phyloP scores from a whole-genome alignment of 2,113 vertebrate species.

The Pollimyrus isidori region DNA sequence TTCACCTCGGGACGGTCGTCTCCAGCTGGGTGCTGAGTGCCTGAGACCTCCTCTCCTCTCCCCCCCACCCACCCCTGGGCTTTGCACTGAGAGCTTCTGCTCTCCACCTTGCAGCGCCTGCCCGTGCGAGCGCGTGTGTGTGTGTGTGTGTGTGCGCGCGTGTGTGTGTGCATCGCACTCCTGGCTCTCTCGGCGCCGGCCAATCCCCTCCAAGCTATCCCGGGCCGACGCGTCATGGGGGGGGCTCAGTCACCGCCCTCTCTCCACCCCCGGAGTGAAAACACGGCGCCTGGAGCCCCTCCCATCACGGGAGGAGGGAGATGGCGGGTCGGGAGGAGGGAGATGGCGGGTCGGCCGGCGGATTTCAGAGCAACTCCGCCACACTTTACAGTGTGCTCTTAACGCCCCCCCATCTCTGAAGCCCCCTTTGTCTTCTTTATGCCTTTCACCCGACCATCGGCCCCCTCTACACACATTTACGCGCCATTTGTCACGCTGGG shows the following conservation, averaged over 20 bases:
- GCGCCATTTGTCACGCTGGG: not conserved
- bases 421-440: not conserved
- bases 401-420: not conserved
- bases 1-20: conserved; percentile 26
- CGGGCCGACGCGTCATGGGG: not conserved
- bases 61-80: conserved; percentile 40
- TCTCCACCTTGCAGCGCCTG: conserved; percentile 28
- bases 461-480: not conserved
- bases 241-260: not conserved
- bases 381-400: conserved; percentile 32
- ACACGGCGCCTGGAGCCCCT: conserved; percentile 20
- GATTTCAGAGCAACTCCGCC: conserved; percentile 32
- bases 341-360: conserved; percentile 1
- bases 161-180: conserved; percentile 30
- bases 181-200: conserved; percentile 1
- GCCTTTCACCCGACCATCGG: not conserved
- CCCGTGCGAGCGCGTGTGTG: not conserved
- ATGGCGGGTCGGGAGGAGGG: not conserved
- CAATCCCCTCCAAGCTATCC: conserved; percentile 17
- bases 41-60: conserved; percentile 26
- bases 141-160: not conserved
- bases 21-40: conserved; percentile 23
- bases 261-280: conserved; percentile 17
- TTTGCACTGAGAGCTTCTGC: not conserved
- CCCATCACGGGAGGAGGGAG: conserved; percentile 17